phyloP scores from a whole-genome alignment of 2,888 invertebrate species.

The Euproctis similis region DNA sequence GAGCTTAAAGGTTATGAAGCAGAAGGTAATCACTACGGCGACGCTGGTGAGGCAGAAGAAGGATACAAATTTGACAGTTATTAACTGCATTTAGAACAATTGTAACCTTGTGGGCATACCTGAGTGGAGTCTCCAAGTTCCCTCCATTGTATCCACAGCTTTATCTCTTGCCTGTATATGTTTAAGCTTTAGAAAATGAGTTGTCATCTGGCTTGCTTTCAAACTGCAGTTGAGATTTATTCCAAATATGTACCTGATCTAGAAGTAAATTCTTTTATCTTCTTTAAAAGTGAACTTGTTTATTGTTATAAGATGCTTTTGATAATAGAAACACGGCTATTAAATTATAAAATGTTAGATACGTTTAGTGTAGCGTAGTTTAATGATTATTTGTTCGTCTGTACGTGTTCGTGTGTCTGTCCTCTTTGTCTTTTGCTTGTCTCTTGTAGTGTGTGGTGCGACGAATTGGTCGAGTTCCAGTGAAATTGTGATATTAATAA shows the following conservation, averaged over 20 bases:
- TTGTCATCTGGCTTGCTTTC: slow-evolving; percentile 34
- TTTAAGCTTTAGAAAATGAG: slow-evolving; percentile 25
- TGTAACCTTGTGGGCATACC: slow-evolving; percentile 30
- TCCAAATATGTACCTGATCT: slow-evolving; percentile 64
- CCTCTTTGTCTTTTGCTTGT: slow-evolving; percentile 38
- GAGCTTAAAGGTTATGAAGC: slow-evolving; percentile 56
- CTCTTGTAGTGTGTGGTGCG: slow-evolving; percentile 35
- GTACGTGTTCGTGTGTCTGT: slow-evolving; percentile 31
- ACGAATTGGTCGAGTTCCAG: slow-evolving; percentile 49
- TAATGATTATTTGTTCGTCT: slow-evolving; percentile 26
- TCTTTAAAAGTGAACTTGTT: slow-evolving; percentile 32
- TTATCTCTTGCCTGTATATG: slow-evolving; percentile 52
- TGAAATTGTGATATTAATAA: slow-evolving; percentile 74
- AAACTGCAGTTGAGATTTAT: slow-evolving; percentile 29
- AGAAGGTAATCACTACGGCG: slow-evolving; percentile 47
- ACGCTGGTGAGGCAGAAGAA: slow-evolving; percentile 47
- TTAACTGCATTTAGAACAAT: slow-evolving; percentile 38
- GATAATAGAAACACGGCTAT: slow-evolving; percentile 14
- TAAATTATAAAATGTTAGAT: slow-evolving; percentile 24
- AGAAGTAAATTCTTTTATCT: slow-evolving; percentile 40
- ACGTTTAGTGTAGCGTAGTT: slow-evolving; percentile 19
- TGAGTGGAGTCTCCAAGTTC: slow-evolving; percentile 28
- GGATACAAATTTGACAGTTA: slow-evolving; percentile 60
- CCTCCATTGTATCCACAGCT: slow-evolving; percentile 40
- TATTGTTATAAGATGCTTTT: slow-evolving; percentile 15